Conservation (phyloP, 2,797 vertebrate species). For the Danio aesculapii region DNA sequence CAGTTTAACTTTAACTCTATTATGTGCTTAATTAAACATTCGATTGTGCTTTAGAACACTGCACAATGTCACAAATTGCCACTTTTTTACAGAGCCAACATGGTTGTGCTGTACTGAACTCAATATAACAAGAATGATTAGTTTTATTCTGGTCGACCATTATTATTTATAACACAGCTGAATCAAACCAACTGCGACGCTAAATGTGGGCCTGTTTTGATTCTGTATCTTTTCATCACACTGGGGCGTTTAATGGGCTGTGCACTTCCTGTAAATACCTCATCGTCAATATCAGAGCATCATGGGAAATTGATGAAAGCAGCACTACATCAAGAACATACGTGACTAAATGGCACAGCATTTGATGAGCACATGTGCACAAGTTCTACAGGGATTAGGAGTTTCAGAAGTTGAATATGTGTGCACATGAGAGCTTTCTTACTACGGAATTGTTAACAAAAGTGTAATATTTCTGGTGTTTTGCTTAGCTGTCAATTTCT, state of each 20-base stretch:
- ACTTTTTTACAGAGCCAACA: background rate
- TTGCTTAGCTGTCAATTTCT: background rate
- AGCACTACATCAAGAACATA: conserved; percentile 32
- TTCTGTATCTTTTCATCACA: conserved; percentile 34
- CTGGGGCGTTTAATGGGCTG: conserved; percentile 46
- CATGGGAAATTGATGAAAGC: conserved; percentile 36
- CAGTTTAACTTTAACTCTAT: background rate
- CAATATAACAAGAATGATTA: background rate
- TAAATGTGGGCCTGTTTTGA: conserved; percentile 29
- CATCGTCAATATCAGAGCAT: conserved; percentile 40
- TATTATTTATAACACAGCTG: background rate
- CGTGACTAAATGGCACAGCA: background rate
- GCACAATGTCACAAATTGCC: background rate
- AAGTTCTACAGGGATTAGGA: background rate
- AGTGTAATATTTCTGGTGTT: background rate
- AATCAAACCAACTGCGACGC: background rate
- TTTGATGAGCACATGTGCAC: conserved; percentile 65
- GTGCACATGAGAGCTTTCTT: background rate
- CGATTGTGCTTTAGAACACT: background rate
- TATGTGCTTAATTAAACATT: background rate
- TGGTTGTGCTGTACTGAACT: background rate
- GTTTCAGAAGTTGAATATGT: background rate
- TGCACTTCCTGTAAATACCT: conserved; percentile 52
- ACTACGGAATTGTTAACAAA: no score
- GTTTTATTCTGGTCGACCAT: background rate